A percentile compares a stretch with the other conserved stretches of the same genome.
These are phyloP conservation scores for Micronycteris hirsuta DNA, from an alignment of 2,113 vertebrate genomes.

Conservation along the genomic window DNA sequence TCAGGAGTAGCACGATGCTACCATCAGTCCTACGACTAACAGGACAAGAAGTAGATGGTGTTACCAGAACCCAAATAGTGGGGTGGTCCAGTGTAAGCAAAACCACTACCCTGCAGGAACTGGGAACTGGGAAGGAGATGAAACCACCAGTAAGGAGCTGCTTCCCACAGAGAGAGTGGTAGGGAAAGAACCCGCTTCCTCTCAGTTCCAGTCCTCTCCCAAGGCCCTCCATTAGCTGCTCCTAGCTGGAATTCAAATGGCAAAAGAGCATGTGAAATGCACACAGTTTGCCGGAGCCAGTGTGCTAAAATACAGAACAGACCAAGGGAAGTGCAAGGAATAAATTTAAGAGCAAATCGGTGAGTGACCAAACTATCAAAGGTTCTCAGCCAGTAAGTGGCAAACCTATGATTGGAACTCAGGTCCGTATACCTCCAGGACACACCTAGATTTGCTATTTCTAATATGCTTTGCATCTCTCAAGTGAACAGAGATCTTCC, in stretches of 20 bases:
- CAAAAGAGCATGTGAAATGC: not conserved
- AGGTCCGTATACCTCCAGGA: not conserved
- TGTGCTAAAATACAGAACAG: not conserved
- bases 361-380: not conserved
- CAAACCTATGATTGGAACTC: not conserved
- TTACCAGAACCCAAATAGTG: not conserved
- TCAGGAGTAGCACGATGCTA: not conserved
- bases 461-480: not conserved
- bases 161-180: not conserved
- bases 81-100: not conserved
- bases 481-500: not conserved
- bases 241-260: not conserved
- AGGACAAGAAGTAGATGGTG: not conserved
- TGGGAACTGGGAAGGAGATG: not conserved
- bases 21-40: not conserved
- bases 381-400: not conserved
- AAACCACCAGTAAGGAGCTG: not conserved
- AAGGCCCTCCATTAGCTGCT: not conserved
- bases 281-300: not conserved
- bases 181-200: not conserved
- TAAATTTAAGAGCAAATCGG: not conserved
- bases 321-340: not conserved
- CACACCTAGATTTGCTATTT: not conserved
- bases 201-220: not conserved
- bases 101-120: not conserved